A percentile compares a stretch with the other conserved stretches of the same genome.
Conservation (phyloP, 2,113 vertebrate genomes). For the Hirundichthys speculiger region DNA sequence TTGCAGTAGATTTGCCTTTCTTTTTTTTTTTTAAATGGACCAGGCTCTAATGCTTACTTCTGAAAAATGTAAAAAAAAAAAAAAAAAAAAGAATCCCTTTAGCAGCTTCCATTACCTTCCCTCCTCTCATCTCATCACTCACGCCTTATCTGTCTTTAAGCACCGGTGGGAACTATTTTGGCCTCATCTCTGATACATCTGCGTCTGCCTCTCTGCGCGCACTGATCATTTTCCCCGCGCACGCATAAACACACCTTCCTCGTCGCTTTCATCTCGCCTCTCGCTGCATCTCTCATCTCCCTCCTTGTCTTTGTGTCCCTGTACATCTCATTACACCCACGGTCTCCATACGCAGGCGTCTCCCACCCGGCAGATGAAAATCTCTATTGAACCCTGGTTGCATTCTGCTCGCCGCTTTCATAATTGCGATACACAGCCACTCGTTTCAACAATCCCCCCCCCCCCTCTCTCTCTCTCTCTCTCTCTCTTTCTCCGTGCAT, state of each 20-base stretch:
- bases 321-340: slow-evolving; percentile 65
- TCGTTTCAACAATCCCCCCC: slow-evolving; percentile 42
- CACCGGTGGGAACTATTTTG: neutral
- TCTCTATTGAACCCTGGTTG: slow-evolving; percentile 50
- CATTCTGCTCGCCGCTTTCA: slow-evolving; percentile 29
- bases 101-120: neutral
- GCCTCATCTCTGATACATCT: neutral
- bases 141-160: neutral
- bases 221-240: neutral
- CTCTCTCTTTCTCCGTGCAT: slow-evolving; percentile 21
- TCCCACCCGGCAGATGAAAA: slow-evolving; percentile 40
- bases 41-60: too few species aligned
- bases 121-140: neutral
- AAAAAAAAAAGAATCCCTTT: too few species aligned
- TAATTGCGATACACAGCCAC: slow-evolving; percentile 52
- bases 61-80: too few species aligned
- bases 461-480: neutral
- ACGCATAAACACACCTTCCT: slow-evolving; percentile 2
- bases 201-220: neutral
- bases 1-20: too few species aligned
- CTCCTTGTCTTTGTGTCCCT: slow-evolving; percentile 20
- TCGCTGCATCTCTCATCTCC: slow-evolving; percentile 13
- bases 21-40: too few species aligned
- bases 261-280: slow-evolving; percentile 9
- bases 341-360: slow-evolving; percentile 46